phyloP scores from a whole-genome alignment of 2,113 vertebrate species.

The Aptenodytes forsteri region DNA sequence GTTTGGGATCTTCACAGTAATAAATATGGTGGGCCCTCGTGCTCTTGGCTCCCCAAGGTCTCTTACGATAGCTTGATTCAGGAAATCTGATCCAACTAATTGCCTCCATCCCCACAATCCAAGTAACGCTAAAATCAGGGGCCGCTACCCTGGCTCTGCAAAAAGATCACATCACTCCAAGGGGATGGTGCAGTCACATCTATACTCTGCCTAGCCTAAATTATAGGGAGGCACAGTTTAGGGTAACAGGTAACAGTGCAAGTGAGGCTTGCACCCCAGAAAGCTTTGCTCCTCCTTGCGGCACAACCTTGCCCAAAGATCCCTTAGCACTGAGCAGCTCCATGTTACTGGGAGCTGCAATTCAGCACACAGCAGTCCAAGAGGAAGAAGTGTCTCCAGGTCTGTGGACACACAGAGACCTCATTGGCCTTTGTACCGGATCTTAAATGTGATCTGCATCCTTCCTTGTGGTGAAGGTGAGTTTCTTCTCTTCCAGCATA shows the following conservation, averaged over 20 bases:
- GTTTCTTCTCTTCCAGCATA: neutral
- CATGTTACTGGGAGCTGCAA: neutral
- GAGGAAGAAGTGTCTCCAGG: neutral
- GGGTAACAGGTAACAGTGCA: neutral
- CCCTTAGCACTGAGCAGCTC: no score
- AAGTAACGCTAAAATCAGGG: neutral
- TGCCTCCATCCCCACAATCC: neutral
- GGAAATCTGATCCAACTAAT: neutral
- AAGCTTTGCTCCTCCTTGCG: neutral
- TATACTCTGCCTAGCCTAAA: neutral
- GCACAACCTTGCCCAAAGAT: neutral
- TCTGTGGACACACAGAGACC: neutral
- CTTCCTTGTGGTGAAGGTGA: neutral
- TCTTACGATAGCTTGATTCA: neutral
- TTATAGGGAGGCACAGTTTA: neutral
- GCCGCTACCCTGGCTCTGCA: neutral
- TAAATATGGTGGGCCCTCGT: neutral
- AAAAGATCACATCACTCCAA: neutral
- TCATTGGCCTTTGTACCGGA: fast-evolving
- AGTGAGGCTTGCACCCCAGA: neutral
- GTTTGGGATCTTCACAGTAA: neutral
- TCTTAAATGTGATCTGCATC: neutral
- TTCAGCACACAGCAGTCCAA: neutral
- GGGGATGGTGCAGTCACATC: neutral
- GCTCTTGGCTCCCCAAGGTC: neutral